A percentile compares a stretch with the other conserved stretches of the same genome.
phyloP scores from a whole-genome alignment of 35 echinoderm and acorn worm species.

The Apostichopus parvimensis region DNA sequence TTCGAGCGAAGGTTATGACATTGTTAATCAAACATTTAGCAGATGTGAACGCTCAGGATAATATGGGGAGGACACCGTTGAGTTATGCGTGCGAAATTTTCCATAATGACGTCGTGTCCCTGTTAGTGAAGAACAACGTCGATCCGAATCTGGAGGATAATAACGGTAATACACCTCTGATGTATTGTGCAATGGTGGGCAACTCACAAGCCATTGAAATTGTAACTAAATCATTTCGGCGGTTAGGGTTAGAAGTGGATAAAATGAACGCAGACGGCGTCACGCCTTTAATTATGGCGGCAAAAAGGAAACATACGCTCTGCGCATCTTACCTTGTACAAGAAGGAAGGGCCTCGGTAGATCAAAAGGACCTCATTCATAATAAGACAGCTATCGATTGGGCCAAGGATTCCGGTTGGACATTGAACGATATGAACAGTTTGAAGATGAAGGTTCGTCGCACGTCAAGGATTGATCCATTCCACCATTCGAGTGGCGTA shows the following conservation, averaged over 20 bases:
- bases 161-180: conserved; percentile 79
- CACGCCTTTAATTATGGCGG: conserved; percentile 75
- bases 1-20: conserved; percentile 53
- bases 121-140: conserved; percentile 89
- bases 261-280: conserved; percentile 79
- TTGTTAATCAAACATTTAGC: conserved; percentile 74
- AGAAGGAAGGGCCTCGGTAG: conserved; percentile 81
- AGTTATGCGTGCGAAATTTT: conserved; percentile 87
- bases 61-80: conserved; percentile 85
- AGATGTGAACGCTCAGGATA: conserved; percentile 79
- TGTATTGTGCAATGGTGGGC: conserved; percentile 67
- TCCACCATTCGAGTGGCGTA: conserved; percentile 14
- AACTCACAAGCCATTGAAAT: conserved; percentile 75
- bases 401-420: conserved; percentile 85
- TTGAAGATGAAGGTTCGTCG: no score
- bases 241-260: no score
- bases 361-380: conserved; percentile 63
- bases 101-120: no score
- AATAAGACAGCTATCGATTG: conserved; percentile 84
- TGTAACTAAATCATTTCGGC: conserved; percentile 72
- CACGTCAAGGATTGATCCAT: conserved; percentile 26
- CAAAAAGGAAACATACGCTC: conserved; percentile 68
- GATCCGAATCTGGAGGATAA: conserved; percentile 93
- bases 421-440: conserved; percentile 53
- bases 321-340: conserved; percentile 76